Percentiles rank a stretch among this genome's conserved stretches.
Evolutionary conservation across 2,113 vertebrate genomes (phyloP).

Genomic region (Microtus richardsoni): DNA sequence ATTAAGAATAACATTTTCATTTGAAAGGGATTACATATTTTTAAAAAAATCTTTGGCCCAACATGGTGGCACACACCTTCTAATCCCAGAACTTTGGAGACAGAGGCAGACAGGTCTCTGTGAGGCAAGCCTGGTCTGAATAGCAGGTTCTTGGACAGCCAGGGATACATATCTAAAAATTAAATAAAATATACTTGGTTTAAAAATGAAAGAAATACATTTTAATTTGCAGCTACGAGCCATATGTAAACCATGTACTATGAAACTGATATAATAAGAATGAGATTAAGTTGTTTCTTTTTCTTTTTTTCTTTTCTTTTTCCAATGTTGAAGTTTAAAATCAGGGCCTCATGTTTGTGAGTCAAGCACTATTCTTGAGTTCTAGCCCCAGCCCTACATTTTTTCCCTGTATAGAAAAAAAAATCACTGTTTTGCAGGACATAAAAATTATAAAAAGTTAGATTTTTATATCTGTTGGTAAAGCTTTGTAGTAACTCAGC

Average conservation of each 20-base stretch:
- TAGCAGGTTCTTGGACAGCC: background rate
- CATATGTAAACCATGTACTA: background rate
- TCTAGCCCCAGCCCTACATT: background rate
- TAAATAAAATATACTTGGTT: conserved; percentile 29
- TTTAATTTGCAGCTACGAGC: conserved; percentile 10
- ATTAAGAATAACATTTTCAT: conserved; percentile 41
- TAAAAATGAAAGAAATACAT: conserved; percentile 17
- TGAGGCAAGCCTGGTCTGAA: background rate
- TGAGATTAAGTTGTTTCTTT: conserved; percentile 16
- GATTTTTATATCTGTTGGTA: conserved; percentile 19
- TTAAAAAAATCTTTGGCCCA: background rate
- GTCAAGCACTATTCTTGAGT: background rate
- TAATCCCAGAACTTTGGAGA: background rate
- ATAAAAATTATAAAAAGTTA: conserved; percentile 25
- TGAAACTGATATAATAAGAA: background rate
- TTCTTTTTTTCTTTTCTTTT: background rate
- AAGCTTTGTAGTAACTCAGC: conserved; percentile 23
- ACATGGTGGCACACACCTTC: background rate
- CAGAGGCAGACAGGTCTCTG: background rate
- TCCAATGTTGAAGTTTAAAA: background rate
- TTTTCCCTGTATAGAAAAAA: conserved; percentile 14
- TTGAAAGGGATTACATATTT: background rate
- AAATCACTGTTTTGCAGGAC: background rate
- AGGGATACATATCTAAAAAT: background rate
- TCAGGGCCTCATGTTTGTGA: background rate